Conservation (phyloP, 2,797 vertebrate species). For the Scleropages formosus region DNA sequence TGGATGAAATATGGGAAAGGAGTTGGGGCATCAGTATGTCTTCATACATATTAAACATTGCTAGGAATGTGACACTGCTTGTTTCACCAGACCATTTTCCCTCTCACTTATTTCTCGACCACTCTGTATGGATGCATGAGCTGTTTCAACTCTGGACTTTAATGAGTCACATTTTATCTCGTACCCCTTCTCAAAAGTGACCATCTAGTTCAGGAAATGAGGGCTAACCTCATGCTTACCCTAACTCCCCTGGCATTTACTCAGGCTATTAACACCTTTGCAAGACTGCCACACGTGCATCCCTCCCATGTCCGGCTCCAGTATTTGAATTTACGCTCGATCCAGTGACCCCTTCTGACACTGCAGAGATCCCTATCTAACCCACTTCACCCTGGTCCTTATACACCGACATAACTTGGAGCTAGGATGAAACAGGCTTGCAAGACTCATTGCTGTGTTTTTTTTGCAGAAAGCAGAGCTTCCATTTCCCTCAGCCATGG, state of each 20-base stretch:
- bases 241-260: constrained; percentile 60
- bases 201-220: constrained; percentile 68
- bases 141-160: constrained; percentile 46
- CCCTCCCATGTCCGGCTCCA: background rate
- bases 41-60: constrained; percentile 20
- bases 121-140: constrained; percentile 12
- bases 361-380: background rate
- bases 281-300: constrained; percentile 28
- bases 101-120: constrained; percentile 6
- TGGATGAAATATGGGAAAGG: constrained; percentile 2
- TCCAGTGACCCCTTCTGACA: background rate
- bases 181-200: constrained; percentile 60
- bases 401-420: constrained; percentile 32
- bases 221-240: constrained; percentile 67
- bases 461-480: constrained; percentile 32
- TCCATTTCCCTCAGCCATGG: constrained; percentile 61
- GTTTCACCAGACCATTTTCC: constrained; percentile 17
- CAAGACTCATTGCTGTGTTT: constrained; percentile 35
- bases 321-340: background rate
- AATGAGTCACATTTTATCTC: constrained; percentile 48
- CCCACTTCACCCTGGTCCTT: background rate
- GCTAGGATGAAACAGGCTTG: background rate
- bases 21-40: constrained; percentile 11
- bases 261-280: constrained; percentile 61
- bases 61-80: constrained; percentile 1